These are phyloP conservation scores for Diabrotica balteata DNA, from an alignment of 2,888 invertebrate species.

Conservation along the genomic window DNA sequence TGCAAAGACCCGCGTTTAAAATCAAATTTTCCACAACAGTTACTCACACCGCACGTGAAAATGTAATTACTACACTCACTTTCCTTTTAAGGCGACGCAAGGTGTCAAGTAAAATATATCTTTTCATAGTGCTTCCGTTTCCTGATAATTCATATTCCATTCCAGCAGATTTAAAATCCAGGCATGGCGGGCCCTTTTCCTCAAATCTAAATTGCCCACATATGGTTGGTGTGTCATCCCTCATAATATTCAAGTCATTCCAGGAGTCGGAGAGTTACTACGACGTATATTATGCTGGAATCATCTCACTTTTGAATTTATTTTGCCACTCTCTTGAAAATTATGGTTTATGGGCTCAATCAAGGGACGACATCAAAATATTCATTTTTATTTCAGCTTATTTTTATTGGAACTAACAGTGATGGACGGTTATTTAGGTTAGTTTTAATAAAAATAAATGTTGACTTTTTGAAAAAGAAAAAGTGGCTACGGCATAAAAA, in stretches of 20 bases:
- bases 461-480: too few relatives aligned
- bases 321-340: constrained; percentile 17
- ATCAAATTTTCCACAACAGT: too few relatives aligned
- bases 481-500: too few relatives aligned
- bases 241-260: constrained; percentile 30
- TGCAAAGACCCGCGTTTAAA: too few relatives aligned
- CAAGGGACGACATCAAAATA: constrained; percentile 6
- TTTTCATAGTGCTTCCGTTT: constrained; percentile 4
- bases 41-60: too few relatives aligned
- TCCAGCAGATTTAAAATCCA: constrained; percentile 18
- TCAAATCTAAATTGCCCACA: constrained; percentile 24
- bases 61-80: background rate
- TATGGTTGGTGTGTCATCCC: constrained; percentile 25
- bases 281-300: constrained; percentile 20
- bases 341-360: constrained; percentile 26
- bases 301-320: constrained; percentile 21
- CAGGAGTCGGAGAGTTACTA: constrained; percentile 21
- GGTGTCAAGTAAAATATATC: constrained; percentile 6
- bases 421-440: too few relatives aligned
- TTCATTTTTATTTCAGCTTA: too few relatives aligned
- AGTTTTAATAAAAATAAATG: too few relatives aligned
- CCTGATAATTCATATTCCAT: constrained; percentile 14
- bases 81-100: background rate
- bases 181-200: constrained; percentile 5
- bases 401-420: too few relatives aligned